These are phyloP conservation scores for Zaprionus lachaisei DNA, from an alignment of 1,140 invertebrate species.

Conservation along the genomic window DNA sequence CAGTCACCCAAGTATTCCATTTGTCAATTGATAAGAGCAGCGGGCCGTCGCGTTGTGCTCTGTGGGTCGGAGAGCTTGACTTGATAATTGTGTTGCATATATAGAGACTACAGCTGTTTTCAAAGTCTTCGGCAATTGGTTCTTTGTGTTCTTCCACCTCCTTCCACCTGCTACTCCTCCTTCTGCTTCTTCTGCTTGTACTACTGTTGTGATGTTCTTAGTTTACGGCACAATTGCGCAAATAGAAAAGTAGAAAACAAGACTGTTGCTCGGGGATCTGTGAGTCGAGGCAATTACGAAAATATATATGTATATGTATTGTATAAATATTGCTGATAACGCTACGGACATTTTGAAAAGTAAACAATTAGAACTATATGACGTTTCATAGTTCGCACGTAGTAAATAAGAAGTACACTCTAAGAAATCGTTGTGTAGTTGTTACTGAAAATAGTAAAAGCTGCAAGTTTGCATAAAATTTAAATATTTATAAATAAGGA, in stretches of 20 bases:
- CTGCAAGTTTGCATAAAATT: too few relatives aligned
- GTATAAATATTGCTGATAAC: conserved; percentile 57
- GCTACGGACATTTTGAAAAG: conserved; percentile 50
- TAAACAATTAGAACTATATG: conserved; percentile 52
- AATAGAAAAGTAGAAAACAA: conserved; percentile 31
- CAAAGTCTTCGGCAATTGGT: conserved; percentile 11
- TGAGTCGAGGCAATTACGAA: conserved; percentile 54
- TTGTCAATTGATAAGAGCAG: conserved; percentile 53
- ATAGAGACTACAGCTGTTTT: conserved; percentile 19
- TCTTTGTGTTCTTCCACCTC: conserved; percentile 7
- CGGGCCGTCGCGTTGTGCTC: background rate
- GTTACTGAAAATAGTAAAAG: background rate
- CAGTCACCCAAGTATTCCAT: conserved; percentile 43
- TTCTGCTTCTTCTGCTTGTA: conserved; percentile 13
- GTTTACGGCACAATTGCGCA: conserved; percentile 38
- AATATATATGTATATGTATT: conserved; percentile 31
- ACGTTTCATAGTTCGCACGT: conserved; percentile 12
- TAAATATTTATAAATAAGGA: too few relatives aligned
- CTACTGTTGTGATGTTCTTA: conserved; percentile 15
- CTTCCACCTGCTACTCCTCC: background rate
- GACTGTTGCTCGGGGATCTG: conserved; percentile 13
- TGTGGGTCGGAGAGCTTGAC: conserved; percentile 17
- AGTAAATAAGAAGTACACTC: conserved; percentile 1
- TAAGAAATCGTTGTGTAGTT: background rate
- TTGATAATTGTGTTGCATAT: conserved; percentile 38